A percentile compares a stretch with the other conserved stretches of the same genome.
These are phyloP conservation scores for Chelidonichthys spinosus DNA, from an alignment of 2,797 vertebrate genomes.

Conservation along the genomic window DNA sequence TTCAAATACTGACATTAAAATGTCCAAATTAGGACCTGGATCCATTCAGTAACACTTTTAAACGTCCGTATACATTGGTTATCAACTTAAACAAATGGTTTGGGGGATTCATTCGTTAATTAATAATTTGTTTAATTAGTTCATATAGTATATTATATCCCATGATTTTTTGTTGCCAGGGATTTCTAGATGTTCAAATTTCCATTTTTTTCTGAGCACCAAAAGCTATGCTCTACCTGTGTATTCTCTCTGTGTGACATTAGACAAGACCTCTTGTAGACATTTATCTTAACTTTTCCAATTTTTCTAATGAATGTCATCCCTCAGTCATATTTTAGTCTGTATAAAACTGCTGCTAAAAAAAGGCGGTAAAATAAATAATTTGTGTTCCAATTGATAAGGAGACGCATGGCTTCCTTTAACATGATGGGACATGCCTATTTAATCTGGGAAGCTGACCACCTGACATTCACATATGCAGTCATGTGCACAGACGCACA, in stretches of 20 bases:
- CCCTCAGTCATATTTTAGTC: neutral
- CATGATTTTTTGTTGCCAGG: neutral
- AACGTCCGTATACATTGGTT: too few species aligned
- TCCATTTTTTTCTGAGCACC: neutral
- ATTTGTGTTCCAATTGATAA: conserved; percentile 49
- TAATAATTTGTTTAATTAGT: too few species aligned
- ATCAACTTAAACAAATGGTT: too few species aligned
- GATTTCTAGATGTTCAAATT: neutral
- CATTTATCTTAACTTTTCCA: conserved; percentile 1
- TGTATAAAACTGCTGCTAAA: neutral
- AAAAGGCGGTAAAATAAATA: conserved; percentile 7
- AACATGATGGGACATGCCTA: conserved; percentile 43
- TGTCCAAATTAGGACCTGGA: too few species aligned
- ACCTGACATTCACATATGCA: conserved; percentile 35
- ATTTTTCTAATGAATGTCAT: conserved; percentile 14
- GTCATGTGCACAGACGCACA: conserved; percentile 5
- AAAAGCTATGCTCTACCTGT: neutral
- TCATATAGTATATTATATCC: neutral
- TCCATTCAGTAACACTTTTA: too few species aligned
- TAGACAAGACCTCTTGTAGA: conserved; percentile 7
- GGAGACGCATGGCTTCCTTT: conserved; percentile 42
- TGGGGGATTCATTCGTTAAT: too few species aligned
- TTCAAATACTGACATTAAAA: too few species aligned
- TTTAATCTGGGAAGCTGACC: conserved; percentile 50
- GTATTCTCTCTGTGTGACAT: neutral